These are phyloP conservation scores for Microctonus hyperodae DNA, from an alignment of 2,888 invertebrate genomes.

Conservation along the genomic window DNA sequence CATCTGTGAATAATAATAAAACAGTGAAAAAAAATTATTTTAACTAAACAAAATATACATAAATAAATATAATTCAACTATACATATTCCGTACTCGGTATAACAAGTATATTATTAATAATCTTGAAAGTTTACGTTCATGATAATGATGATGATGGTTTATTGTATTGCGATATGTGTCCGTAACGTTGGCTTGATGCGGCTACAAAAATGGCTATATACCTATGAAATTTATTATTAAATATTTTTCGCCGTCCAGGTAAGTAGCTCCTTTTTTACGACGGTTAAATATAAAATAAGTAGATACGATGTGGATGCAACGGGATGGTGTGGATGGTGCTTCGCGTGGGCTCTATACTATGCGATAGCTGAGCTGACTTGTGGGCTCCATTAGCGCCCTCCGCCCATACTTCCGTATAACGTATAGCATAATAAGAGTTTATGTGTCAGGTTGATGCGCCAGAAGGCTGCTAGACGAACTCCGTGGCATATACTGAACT, in stretches of 20 bases:
- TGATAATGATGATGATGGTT: background rate
- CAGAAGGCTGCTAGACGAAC: slow-evolving; percentile 62
- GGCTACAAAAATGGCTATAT: slow-evolving; percentile 26
- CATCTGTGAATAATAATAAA: background rate
- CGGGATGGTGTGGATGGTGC: slow-evolving; percentile 45
- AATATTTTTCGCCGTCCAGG: slow-evolving; percentile 55
- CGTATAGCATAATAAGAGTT: slow-evolving; percentile 64
- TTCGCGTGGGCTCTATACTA: slow-evolving; percentile 36
- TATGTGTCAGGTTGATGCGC: slow-evolving; percentile 64
- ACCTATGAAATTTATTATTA: slow-evolving; percentile 55
- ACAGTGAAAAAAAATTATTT: no score
- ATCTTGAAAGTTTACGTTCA: background rate
- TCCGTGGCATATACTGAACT: slow-evolving; percentile 57
- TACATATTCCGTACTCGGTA: background rate
- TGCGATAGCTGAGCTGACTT: slow-evolving; percentile 59
- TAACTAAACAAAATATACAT: background rate
- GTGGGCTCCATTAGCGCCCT: slow-evolving; percentile 62
- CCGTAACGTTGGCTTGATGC: background rate
- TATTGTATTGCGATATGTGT: slow-evolving; percentile 4
- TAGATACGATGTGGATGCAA: slow-evolving; percentile 49
- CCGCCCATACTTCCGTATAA: slow-evolving; percentile 46
- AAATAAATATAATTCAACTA: background rate
- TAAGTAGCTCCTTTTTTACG: slow-evolving; percentile 62
- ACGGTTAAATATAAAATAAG: slow-evolving; percentile 63
- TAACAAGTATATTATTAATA: background rate